phyloP scores from a whole-genome alignment of 2,888 invertebrate species.

The Cephus pulcher region DNA sequence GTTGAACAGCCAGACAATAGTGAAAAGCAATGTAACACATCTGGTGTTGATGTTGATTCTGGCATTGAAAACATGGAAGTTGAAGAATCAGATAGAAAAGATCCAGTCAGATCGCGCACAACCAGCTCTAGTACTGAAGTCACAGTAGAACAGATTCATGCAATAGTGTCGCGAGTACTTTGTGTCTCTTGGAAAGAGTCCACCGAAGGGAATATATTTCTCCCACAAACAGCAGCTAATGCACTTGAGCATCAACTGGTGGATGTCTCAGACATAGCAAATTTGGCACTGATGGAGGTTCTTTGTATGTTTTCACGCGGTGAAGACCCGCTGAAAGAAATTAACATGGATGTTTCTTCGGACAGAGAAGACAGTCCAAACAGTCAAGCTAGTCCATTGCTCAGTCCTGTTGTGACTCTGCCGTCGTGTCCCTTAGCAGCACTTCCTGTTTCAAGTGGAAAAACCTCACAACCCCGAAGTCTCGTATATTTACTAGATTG shows the following conservation, averaged over 20 bases:
- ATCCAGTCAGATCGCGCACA: constrained; percentile 57
- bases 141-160: constrained; percentile 74
- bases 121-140: constrained; percentile 69
- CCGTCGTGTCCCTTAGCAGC: constrained; percentile 66
- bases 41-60: constrained; percentile 75
- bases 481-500: constrained; percentile 72
- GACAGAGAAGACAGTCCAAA: constrained; percentile 64
- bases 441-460: constrained; percentile 60
- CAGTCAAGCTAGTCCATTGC: constrained; percentile 65
- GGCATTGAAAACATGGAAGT: constrained; percentile 83
- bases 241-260: constrained; percentile 31
- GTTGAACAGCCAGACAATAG: constrained; percentile 68
- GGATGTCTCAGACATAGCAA: constrained; percentile 53
- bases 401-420: constrained; percentile 61
- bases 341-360: constrained; percentile 62
- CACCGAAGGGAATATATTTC: constrained; percentile 65
- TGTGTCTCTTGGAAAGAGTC: constrained; percentile 76
- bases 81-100: constrained; percentile 67
- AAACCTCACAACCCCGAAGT: constrained; percentile 57
- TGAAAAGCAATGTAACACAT: constrained; percentile 68
- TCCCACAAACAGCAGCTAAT: constrained; percentile 66
- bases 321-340: constrained; percentile 71
- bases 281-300: constrained; percentile 76
- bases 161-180: constrained; percentile 76
- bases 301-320: constrained; percentile 71